Evolutionary conservation across 2,797 vertebrate genomes (phyloP).

Genomic region (Remorina albescens): DNA sequence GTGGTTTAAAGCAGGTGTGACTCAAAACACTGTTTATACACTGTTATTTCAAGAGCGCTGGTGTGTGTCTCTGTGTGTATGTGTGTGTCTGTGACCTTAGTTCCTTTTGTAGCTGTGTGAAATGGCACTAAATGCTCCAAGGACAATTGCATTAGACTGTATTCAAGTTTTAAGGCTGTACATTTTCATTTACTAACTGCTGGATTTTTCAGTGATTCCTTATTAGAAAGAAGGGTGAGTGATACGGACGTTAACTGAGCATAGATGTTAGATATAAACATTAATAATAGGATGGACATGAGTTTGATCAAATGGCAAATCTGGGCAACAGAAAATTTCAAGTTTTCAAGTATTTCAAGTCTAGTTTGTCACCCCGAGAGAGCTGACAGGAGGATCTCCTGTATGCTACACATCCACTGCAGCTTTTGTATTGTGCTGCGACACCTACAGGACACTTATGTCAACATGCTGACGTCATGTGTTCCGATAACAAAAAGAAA

Average conservation of each 20-base stretch:
- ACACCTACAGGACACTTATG: too few relatives aligned
- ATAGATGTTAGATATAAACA: background rate
- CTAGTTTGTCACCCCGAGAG: too few relatives aligned
- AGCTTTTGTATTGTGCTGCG: too few relatives aligned
- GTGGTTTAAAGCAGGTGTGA: conserved; percentile 55
- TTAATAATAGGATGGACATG: background rate
- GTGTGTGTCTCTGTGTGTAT: background rate
- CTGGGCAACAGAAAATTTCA: too few relatives aligned
- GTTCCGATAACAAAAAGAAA: too few relatives aligned
- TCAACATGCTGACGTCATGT: too few relatives aligned
- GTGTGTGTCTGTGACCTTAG: background rate
- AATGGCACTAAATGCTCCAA: conserved; percentile 1
- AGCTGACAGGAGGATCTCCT: too few relatives aligned
- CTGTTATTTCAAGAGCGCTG: conserved; percentile 26
- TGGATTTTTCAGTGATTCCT: background rate
- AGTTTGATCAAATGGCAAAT: background rate
- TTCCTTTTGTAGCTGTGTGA: conserved; percentile 22
- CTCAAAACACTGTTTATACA: conserved; percentile 14
- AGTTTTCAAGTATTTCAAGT: too few relatives aligned
- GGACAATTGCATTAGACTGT: background rate
- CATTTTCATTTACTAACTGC: background rate
- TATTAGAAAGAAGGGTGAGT: background rate
- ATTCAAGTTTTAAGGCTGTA: background rate
- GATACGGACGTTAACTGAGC: background rate
- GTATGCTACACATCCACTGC: too few relatives aligned